Base-by-base conservation (phyloP, 2,113 vertebrate species). In the Baryphthengus martii region DNA sequence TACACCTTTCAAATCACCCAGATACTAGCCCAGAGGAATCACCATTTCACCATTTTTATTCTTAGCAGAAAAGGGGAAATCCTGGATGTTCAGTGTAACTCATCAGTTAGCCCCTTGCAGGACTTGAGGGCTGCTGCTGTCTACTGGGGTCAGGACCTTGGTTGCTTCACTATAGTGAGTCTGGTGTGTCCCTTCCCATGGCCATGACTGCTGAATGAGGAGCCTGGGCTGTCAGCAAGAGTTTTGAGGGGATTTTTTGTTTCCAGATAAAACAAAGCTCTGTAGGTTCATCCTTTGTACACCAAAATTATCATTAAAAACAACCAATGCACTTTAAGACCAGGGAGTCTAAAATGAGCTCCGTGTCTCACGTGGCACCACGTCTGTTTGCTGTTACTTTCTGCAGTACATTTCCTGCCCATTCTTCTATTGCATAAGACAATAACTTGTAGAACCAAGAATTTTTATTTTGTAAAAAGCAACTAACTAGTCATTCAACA, bases 361-460 rank as follows among this genome's bases (percentile, higher is more conserved):
- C 42, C 2, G 1, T 52, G 67, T 71, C 78, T 81, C 93, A 80
- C 19, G 4, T 52, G 65, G 63, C 31, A 66, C 44, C 7, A 45
- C 0, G 66, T 83, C 93, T 97, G 95, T 85, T 93, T 94, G 87
- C 62, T 96, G 85, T 96, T 94, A 76, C 66, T 93, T 77, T 90
- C 74, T 79, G 37, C 37, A 39, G n/a, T 11, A 4, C 72, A 40
- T 76, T 94, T 96, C 86, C 79, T 85, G 50, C 40, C 81, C 50
- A 81, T 84, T 95, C 82, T 94, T 89, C 72, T 82, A 8, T 75
- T 80, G 58, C 63, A 56, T 23, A 88, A 93, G 59, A 96, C 91
- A 97, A 95, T 95, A 88, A 94, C 74, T 96, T 83, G 80, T 70
- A 62, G 71, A 94, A 85, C 66, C 66, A 73, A 95, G 77, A 93